Evolutionary conservation across 2,797 vertebrate genomes (phyloP).

Genomic region (Mallotus villosus): DNA sequence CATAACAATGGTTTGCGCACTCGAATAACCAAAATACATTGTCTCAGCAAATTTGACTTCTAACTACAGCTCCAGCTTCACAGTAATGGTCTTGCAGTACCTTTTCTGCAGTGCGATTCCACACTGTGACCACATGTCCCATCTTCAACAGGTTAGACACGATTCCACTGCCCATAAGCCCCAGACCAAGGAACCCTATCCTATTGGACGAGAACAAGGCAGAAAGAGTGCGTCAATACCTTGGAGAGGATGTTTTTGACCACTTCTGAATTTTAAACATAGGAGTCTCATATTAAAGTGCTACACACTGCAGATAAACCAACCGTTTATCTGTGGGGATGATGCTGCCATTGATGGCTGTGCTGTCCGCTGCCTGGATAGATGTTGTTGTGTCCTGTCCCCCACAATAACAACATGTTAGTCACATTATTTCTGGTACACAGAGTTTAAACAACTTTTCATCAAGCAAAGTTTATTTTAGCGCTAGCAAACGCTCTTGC

Average conservation of each 20-base stretch:
- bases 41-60: background rate
- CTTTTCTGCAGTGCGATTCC: conserved; percentile 99
- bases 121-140: conserved; percentile 97
- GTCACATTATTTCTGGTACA: background rate
- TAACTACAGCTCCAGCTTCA: background rate
- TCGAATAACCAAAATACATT: background rate
- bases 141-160: conserved; percentile 98
- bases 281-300: background rate
- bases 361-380: conserved; percentile 98
- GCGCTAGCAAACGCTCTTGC: too few relatives aligned
- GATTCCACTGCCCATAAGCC: conserved; percentile 96
- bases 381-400: conserved; percentile 91
- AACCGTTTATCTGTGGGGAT: conserved; percentile 99
- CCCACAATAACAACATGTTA: background rate
- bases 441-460: background rate
- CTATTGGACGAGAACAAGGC: conserved; percentile 60
- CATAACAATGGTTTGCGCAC: background rate
- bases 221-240: background rate
- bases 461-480: background rate
- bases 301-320: background rate
- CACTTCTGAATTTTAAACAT: background rate
- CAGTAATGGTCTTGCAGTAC: conserved; percentile 61
- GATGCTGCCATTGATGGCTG: conserved; percentile 95
- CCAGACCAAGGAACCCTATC: conserved; percentile 97
- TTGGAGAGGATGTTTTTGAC: background rate